phyloP scores from a whole-genome alignment of 2,888 invertebrate species.

The Cephus sareptanus region DNA sequence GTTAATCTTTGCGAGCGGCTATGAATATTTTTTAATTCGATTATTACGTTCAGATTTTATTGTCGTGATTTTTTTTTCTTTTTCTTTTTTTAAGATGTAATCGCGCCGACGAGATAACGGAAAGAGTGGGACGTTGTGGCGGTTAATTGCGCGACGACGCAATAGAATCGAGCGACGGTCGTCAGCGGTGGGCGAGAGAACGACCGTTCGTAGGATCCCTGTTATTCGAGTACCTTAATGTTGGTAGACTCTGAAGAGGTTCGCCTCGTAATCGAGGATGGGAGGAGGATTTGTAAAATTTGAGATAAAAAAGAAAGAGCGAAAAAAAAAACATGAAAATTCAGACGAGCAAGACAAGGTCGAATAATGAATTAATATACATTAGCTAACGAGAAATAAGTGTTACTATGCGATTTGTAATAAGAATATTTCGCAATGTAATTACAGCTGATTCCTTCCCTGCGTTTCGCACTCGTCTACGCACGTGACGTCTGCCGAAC shows the following conservation, averaged over 20 bases:
- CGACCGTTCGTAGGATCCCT: constrained; percentile 31
- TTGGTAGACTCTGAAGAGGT: constrained; percentile 38
- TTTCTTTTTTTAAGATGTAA: not conserved
- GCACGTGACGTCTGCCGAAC: constrained; percentile 11
- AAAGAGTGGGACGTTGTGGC: not conserved
- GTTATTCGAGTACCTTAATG: constrained; percentile 45
- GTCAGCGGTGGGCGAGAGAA: constrained; percentile 10
- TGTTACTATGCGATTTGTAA: constrained; percentile 50
- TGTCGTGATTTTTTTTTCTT: not conserved
- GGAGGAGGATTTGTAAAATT: constrained; percentile 27
- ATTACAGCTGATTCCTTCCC: constrained; percentile 28
- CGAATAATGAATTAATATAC: constrained; percentile 26
- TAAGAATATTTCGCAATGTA: constrained; percentile 39
- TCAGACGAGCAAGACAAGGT: constrained; percentile 16
- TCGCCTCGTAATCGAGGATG: constrained; percentile 44
- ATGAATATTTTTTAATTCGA: not conserved
- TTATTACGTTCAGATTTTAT: not conserved
- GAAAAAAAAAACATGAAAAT: constrained; percentile 5
- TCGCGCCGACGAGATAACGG: not conserved
- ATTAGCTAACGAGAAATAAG: constrained; percentile 54
- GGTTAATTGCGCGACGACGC: not conserved
- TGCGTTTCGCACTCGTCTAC: constrained; percentile 21
- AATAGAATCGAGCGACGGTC: not conserved
- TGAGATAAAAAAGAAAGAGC: not conserved
- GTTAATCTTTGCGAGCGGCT: not conserved